Base-by-base conservation (phyloP, 2,113 vertebrate genomes). In the Brienomyrus brachyistius region DNA sequence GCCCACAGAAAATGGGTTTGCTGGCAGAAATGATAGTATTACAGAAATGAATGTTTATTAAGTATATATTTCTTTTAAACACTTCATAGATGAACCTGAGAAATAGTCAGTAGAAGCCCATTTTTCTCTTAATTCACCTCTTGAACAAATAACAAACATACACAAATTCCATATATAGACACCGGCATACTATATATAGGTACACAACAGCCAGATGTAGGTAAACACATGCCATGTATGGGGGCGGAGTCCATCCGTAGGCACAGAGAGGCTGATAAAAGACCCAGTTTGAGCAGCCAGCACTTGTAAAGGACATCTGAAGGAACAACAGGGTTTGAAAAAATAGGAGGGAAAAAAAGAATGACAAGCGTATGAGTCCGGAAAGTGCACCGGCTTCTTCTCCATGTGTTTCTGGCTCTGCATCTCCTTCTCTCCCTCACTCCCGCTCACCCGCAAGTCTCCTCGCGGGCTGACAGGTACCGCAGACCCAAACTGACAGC, bases 401-500 rank as follows among this genome's bases (percentile, higher is more conserved):
- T 89, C 87, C 92, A 93, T 77, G 92, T 94, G 94, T 19, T 62
- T 88, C 56, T 66, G 56, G 27, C 40, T 1, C 87, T 23, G 35
- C 87, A 93, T 95, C 95, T 92, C 92, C 95, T 95, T 92, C 94
- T 95, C 95, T 94, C 93, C 94, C 96, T 98, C 95, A 96, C 97
- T 97, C 97, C 95, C 27, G 27, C 86, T 88, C 54, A 43, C 54
- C 86, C 86, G 2, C 35, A 47, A 88, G 87, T 88, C 87, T 62
- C 35, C 52, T 96, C 95, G 95, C 95, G 92, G 91, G 93, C 93
- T 96, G 97, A 98, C 97, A 97, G 96, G 95, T 96, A 96, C 95
- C 0, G 95, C 97, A 95, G 96, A 96, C 97, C 97, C 97, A 97
- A 97, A 97, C 97, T 98, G 98, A 99, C 98, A 98, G 97, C 96